Percentiles rank a stretch among this genome's conserved stretches.
Conservation (phyloP, 2,113 vertebrate genomes). For the Pipa parva region DNA sequence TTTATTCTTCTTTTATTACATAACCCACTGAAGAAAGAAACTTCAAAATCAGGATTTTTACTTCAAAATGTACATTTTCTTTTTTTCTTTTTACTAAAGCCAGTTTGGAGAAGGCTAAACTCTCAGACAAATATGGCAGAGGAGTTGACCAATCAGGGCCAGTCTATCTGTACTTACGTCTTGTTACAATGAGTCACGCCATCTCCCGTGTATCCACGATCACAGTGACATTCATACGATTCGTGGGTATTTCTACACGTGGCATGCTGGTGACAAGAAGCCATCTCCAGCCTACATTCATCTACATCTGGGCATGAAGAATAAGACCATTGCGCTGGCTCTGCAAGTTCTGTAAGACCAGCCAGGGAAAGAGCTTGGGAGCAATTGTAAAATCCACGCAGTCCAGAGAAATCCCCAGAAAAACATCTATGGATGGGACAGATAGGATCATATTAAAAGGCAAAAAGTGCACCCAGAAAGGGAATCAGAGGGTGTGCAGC, state of each 20-base stretch:
- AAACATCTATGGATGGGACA: slow-evolving; percentile 64
- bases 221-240: slow-evolving; percentile 87
- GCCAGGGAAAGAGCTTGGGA: slow-evolving; percentile 74
- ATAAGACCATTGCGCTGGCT: slow-evolving; percentile 81
- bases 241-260: slow-evolving; percentile 83
- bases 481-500: not conserved
- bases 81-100: too few relatives aligned
- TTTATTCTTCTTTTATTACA: too few relatives aligned
- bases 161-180: slow-evolving; percentile 68
- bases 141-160: too few relatives aligned
- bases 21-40: too few relatives aligned
- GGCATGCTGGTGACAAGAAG: slow-evolving; percentile 77
- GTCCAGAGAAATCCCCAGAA: slow-evolving; percentile 80
- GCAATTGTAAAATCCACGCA: slow-evolving; percentile 70
- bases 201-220: slow-evolving; percentile 81
- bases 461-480: not conserved
- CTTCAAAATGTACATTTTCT: too few relatives aligned
- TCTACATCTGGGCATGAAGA: slow-evolving; percentile 84
- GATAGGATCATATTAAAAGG: not conserved
- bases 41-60: too few relatives aligned
- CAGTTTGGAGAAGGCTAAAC: too few relatives aligned
- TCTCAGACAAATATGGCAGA: too few relatives aligned
- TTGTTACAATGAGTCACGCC: slow-evolving; percentile 82
- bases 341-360: slow-evolving; percentile 53
- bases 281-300: slow-evolving; percentile 82